Evolutionary conservation across 2,113 vertebrate genomes (phyloP).

Genomic region (Cheilinus undulatus): DNA sequence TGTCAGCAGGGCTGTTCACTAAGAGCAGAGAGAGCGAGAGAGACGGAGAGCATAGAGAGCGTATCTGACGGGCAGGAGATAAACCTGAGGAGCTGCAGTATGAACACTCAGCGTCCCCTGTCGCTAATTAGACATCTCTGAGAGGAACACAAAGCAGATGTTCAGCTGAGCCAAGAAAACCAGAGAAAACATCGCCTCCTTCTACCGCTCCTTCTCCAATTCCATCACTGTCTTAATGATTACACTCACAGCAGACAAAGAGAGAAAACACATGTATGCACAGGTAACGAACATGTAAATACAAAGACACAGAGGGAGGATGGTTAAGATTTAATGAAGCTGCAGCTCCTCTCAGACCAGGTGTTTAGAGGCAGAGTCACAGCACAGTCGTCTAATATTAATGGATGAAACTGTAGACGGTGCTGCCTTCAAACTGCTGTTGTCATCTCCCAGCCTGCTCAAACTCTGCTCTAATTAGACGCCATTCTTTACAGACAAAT

Average conservation of each 20-base stretch:
- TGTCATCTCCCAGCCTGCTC: neutral
- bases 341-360: neutral
- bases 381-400: constrained; percentile 1
- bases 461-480: neutral
- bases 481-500: too few species aligned
- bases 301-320: neutral
- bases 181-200: constrained; percentile 2
- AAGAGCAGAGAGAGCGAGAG: neutral
- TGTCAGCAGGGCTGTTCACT: neutral
- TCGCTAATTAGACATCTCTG: constrained; percentile 38
- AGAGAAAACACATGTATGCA: neutral
- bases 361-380: constrained; percentile 12
- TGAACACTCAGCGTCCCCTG: constrained; percentile 15
- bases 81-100: constrained; percentile 6
- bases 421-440: neutral
- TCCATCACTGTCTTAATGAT: constrained; percentile 4
- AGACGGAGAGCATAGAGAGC: neutral
- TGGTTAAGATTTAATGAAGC: constrained; percentile 38
- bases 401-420: neutral
- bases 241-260: neutral
- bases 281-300: neutral
- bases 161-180: constrained; percentile 33
- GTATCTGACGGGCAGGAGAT: constrained; percentile 16
- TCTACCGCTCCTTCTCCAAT: neutral
- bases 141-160: constrained; percentile 33